Conservation (phyloP, 1,140 invertebrate species). For the Harpegnathos saltator region DNA sequence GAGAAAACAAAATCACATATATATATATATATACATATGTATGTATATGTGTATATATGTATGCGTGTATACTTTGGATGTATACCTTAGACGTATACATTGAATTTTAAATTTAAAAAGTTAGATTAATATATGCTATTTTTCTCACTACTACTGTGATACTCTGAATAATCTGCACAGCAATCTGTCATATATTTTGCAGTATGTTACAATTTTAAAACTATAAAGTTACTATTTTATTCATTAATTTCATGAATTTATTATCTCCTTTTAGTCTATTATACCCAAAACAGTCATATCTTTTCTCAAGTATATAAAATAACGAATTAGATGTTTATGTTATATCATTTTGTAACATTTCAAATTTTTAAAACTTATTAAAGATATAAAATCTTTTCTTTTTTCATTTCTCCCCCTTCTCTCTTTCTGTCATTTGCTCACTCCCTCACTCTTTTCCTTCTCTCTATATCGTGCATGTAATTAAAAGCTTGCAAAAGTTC, state of each 20-base stretch:
- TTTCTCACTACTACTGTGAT: slow-evolving; percentile 43
- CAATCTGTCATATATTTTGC: slow-evolving; percentile 31
- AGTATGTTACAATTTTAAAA: slow-evolving; percentile 46
- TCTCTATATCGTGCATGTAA: neutral
- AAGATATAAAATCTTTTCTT: slow-evolving; percentile 14
- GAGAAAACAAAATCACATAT: slow-evolving; percentile 6
- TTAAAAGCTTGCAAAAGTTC: neutral
- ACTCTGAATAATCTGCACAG: slow-evolving; percentile 46
- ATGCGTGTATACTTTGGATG: too few relatives aligned
- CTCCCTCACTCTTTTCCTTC: neutral
- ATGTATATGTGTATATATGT: too few relatives aligned
- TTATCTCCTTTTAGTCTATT: slow-evolving; percentile 46
- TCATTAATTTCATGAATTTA: slow-evolving; percentile 20
- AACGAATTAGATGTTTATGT: slow-evolving; percentile 16
- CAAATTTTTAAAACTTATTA: slow-evolving; percentile 25
- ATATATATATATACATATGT: too few relatives aligned
- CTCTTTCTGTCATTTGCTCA: neutral
- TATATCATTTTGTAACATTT: slow-evolving; percentile 15
- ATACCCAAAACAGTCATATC: slow-evolving; percentile 5
- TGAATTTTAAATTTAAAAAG: slow-evolving; percentile 7
- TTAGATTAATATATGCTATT: slow-evolving; percentile 18
- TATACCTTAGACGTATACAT: too few relatives aligned
- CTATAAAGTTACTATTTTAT: slow-evolving; percentile 39
- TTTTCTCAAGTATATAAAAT: slow-evolving; percentile 26
- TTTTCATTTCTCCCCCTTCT: neutral